Evolutionary conservation across 2,797 vertebrate species (phyloP), one percentile per base, ranked within the genome.

Genomic region (Parotocinclus haroldoi): DNA sequence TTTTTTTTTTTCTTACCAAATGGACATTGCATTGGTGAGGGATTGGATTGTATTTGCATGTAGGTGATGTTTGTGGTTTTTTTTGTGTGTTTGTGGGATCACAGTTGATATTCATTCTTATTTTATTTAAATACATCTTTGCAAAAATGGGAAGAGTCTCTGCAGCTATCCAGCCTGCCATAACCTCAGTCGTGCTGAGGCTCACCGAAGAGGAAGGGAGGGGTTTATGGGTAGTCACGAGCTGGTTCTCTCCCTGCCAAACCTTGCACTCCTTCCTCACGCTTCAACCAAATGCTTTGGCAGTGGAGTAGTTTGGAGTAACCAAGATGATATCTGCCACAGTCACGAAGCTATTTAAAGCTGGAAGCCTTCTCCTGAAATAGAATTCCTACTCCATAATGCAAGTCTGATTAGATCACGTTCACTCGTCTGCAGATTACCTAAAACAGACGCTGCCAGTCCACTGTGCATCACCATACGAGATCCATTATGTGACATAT

Each of bases 191-290:
- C 78, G 78, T 88, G 85, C 80, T 71, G 82, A 56, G 71, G 68
- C 82, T 78, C 69, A 71, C 71, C 49, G 79, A 78, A 74, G 74
- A 75, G 42, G n/a, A n/a, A 8, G 18, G 53, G 11, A 76, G 79
- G 27, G 78, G 78, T 73, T 78, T 78, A 76, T 79, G 82, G 79
- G 76, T 81, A 84, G 82, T 88, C 86, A 87, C 80, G 80, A 87
- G 83, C 77, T 49, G 9, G 83, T 77, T 77, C 71, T 79, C 66
- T 67, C 69, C 69, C 63, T 82, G 75, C 82, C 77, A 80, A 85
- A 75, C 75, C 77, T 77, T 76, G 78, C 79, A 76, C 73, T 79
- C 76, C 76, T 78, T 73, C 73, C 77, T 83, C 77, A 82, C 70
- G 71, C 80, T 78, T 69, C 37, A 58, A 44, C 65, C 48, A 50